Evolutionary conservation across 2,797 vertebrate genomes (phyloP).

Genomic region (Notoglanidium macrostoma): DNA sequence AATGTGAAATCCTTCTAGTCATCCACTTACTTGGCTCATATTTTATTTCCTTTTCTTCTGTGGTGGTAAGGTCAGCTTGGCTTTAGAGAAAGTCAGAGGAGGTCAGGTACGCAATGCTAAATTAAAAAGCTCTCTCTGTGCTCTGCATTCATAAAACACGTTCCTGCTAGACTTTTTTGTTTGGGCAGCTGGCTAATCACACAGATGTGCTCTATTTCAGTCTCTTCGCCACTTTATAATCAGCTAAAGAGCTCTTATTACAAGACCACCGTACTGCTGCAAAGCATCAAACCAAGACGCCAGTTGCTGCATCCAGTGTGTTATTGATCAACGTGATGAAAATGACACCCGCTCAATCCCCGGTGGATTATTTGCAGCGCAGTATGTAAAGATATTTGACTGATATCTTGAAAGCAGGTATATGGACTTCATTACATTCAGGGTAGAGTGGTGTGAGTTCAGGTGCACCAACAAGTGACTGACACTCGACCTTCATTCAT

Average conservation of each 20-base stretch:
- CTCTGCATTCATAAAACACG: background rate
- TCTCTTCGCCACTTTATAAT: background rate
- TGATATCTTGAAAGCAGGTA: slow-evolving; percentile 2
- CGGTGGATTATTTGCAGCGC: background rate
- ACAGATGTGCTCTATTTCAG: slow-evolving; percentile 23
- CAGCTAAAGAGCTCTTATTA: background rate
- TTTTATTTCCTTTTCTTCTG: slow-evolving; percentile 9
- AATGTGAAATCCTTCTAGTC: background rate
- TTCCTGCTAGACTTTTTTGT: slow-evolving; percentile 14
- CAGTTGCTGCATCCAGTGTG: background rate
- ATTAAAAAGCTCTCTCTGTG: slow-evolving; percentile 19
- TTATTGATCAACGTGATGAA: background rate
- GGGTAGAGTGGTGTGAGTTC: slow-evolving; percentile 1
- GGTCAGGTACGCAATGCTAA: slow-evolving; percentile 27
- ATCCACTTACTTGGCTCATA: background rate
- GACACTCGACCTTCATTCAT: slow-evolving; percentile 37
- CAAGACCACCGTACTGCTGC: background rate
- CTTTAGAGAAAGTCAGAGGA: slow-evolving; percentile 26
- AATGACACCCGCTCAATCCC: background rate
- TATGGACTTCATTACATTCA: slow-evolving; percentile 2
- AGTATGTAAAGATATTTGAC: background rate
- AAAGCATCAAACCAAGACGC: background rate
- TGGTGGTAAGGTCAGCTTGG: slow-evolving; percentile 15
- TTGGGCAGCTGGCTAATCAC: slow-evolving; percentile 31
- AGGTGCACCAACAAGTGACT: slow-evolving; percentile 44